Evolutionary conservation across 2,888 invertebrate genomes (phyloP).

Genomic region (Drosophila sordidapex): DNA sequence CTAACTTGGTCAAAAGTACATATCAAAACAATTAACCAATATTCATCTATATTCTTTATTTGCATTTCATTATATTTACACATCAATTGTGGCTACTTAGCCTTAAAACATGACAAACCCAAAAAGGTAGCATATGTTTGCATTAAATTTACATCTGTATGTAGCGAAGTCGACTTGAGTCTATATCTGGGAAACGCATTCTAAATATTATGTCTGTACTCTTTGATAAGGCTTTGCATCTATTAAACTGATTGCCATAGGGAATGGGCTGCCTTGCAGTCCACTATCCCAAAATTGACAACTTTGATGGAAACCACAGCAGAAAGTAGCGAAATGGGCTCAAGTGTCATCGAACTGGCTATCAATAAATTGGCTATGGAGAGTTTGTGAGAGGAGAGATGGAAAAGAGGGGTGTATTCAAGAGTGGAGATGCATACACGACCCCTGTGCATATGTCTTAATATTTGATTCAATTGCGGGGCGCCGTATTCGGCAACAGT

Average conservation of each 20-base stretch:
- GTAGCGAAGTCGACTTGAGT: neutral
- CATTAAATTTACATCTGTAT: neutral
- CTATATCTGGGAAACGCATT: neutral
- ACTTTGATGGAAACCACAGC: conserved; percentile 35
- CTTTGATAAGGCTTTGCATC: neutral
- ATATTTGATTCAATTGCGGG: conserved; percentile 62
- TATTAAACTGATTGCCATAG: neutral
- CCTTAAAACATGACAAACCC: neutral
- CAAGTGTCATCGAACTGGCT: conserved; percentile 34
- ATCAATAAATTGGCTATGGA: conserved; percentile 27
- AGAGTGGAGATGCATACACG: neutral
- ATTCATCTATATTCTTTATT: neutral
- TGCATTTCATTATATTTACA: neutral
- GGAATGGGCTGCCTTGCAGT: neutral
- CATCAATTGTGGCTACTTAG: neutral
- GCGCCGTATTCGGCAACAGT: conserved; percentile 9
- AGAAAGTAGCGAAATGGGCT: conserved; percentile 41
- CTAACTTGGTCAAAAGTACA: neutral
- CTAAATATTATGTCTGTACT: neutral
- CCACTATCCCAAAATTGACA: neutral
- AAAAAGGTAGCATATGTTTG: neutral
- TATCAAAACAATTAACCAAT: neutral
- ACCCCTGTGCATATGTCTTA: conserved; percentile 59
- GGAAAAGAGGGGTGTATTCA: neutral
- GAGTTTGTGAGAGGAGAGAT: too few species aligned